Percentiles rank a stretch among this genome's conserved stretches.
phyloP scores from a whole-genome alignment of 2,888 invertebrate genomes.

The Rhagonycha lutea region DNA sequence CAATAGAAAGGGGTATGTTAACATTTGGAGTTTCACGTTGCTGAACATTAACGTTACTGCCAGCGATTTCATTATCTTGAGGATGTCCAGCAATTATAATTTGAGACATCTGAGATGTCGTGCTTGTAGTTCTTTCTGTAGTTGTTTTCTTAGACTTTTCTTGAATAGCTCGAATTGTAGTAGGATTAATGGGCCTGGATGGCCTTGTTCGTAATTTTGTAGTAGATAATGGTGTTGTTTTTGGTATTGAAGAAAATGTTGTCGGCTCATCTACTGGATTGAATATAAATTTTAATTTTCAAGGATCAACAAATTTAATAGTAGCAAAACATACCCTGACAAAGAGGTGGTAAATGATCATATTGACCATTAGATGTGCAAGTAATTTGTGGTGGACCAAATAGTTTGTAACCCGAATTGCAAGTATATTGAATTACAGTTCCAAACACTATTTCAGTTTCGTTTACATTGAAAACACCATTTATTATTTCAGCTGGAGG shows the following conservation, averaged over 20 bases:
- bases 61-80: constrained; percentile 77
- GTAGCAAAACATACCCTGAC: constrained; percentile 57
- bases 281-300: constrained; percentile 9
- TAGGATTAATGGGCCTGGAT: constrained; percentile 52
- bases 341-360: constrained; percentile 76
- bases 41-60: constrained; percentile 54
- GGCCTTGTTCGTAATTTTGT: constrained; percentile 47
- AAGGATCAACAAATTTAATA: neutral
- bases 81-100: constrained; percentile 62
- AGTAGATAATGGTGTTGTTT: constrained; percentile 42
- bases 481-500: constrained; percentile 68
- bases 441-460: constrained; percentile 70
- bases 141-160: constrained; percentile 43
- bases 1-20: constrained; percentile 69
- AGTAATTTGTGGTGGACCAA: constrained; percentile 68
- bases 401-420: constrained; percentile 67
- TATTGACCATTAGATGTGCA: constrained; percentile 81
- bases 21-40: constrained; percentile 70
- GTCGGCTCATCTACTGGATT: constrained; percentile 57
- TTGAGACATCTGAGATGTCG: constrained; percentile 32
- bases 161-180: constrained; percentile 49
- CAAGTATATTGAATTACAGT: constrained; percentile 78
- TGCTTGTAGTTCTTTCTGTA: constrained; percentile 34
- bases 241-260: constrained; percentile 39
- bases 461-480: constrained; percentile 59